Evolutionary conservation across 2,888 invertebrate genomes (phyloP), one percentile per base, ranked within the genome.

Genomic region (Drosophila pegasa): DNA sequence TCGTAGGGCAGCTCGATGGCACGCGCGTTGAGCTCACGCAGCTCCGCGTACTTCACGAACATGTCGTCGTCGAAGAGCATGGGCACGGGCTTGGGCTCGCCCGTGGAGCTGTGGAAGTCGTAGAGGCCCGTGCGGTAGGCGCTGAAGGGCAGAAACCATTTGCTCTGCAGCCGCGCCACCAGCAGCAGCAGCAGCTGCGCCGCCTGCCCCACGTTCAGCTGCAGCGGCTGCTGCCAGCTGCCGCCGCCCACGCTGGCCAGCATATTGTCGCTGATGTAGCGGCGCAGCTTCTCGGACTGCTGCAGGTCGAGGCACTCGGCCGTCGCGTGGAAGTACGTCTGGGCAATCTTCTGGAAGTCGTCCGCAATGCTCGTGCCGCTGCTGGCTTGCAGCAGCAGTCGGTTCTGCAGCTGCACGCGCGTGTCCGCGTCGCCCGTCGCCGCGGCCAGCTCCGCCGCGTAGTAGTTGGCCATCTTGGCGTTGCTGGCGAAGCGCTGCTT

Each of bases 1-100:
- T 93, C 93, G 88, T 97, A 98, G 0, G 95, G 95, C 88, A 98
- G 83, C 90, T 96, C 95, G 60, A 98, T 91, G 22, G 96, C 93
- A 62, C 94, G 93, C 2, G 95, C 94, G 65, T 93, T 92, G 0
- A 92, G 85, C 57, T 94, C 93, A 0, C 91, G 84, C 40, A 93
- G 83, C 38, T 93, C 91, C 4, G 93, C 94, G 74, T 93, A 94
- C 52, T 91, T 92, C 40, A 93, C 93, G n/a, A 92, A 87, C 83
- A 90, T 92, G 60, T 94, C 94, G 41, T 93, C 93, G 25, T 90
- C 90, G 64, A 90, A 89, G 65, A 90, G 90, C 93, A 94, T 96
- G 94, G 82, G 96, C 90, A 70, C 94, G 91, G 33, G 95, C 95
- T 31, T 92, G 73, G 0, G 59, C 12, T 82, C 92, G 7, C 47